Percentiles rank a stretch among this genome's conserved stretches.
phyloP scores from a whole-genome alignment of 1,140 invertebrate genomes.

The Dufourea novaeangliae region DNA sequence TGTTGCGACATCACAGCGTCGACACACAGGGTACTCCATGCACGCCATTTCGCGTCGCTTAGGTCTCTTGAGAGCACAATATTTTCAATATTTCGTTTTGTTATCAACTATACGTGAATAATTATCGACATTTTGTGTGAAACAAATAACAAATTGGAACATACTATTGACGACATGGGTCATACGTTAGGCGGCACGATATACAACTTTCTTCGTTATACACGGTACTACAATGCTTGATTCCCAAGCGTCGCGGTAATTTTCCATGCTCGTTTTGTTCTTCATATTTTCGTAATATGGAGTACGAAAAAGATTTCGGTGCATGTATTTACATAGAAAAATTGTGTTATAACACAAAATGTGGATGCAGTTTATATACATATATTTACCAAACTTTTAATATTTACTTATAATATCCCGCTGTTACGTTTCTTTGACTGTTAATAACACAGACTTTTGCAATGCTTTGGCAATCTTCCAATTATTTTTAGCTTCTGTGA shows the following conservation, averaged over 20 bases:
- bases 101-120: not conserved
- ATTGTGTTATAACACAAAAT: not conserved
- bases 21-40: not conserved
- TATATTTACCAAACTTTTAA: not conserved
- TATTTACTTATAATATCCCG: not conserved
- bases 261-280: conserved; percentile 16
- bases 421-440: not conserved
- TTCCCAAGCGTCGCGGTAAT: conserved; percentile 25
- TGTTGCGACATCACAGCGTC: conserved; percentile 5
- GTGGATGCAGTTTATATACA: not conserved
- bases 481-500: conserved; percentile 30
- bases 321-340: not conserved
- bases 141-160: not conserved
- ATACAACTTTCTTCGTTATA: not conserved
- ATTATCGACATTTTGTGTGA: not conserved
- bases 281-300: not conserved
- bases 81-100: not conserved
- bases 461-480: conserved; percentile 17
- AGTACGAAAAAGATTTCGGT: not conserved
- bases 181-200: not conserved
- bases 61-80: not conserved
- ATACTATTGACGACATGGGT: not conserved
- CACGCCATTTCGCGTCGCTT: conserved; percentile 32
- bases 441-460: conserved; percentile 25
- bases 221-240: not conserved